Percentiles rank a stretch among this genome's conserved stretches.
phyloP scores from a whole-genome alignment of 2,888 invertebrate genomes.

The Timema podura region DNA sequence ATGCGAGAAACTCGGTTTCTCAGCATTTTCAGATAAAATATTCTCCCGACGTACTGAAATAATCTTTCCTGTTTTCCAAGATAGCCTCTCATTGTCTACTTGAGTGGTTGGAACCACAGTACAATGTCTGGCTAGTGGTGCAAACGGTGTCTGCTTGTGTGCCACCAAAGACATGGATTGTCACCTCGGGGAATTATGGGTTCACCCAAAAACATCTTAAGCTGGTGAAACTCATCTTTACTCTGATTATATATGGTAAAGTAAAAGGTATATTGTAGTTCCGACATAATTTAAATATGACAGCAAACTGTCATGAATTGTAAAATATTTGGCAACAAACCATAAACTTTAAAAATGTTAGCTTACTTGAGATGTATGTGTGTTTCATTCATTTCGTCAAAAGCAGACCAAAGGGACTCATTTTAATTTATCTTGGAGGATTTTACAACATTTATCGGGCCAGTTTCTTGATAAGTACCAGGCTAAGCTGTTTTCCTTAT shows the following conservation, averaged over 20 bases:
- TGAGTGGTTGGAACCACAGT: not conserved
- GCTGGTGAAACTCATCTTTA: not conserved
- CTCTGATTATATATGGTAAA: not conserved
- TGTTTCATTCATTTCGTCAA: too few relatives aligned
- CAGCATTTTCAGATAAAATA: not conserved
- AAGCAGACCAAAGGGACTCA: too few relatives aligned
- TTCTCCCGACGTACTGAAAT: not conserved
- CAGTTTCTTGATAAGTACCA: too few relatives aligned
- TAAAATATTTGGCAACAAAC: too few relatives aligned
- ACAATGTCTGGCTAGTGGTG: not conserved
- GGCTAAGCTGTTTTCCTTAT: too few relatives aligned
- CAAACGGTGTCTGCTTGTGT: not conserved
- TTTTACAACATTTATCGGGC: too few relatives aligned
- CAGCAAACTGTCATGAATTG: too few relatives aligned
- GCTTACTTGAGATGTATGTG: too few relatives aligned
- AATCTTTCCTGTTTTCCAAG: not conserved
- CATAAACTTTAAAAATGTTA: too few relatives aligned
- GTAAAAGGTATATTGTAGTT: too few relatives aligned
- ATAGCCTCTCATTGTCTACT: not conserved
- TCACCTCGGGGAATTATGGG: not conserved
- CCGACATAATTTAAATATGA: too few relatives aligned
- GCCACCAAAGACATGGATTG: not conserved
- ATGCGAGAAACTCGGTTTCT: not conserved
- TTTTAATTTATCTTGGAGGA: too few relatives aligned
- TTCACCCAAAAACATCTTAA: not conserved